Evolutionary conservation across 2,113 vertebrate species (phyloP), one percentile per base, ranked within the genome.

Genomic region (Corythornis madagascariensis): DNA sequence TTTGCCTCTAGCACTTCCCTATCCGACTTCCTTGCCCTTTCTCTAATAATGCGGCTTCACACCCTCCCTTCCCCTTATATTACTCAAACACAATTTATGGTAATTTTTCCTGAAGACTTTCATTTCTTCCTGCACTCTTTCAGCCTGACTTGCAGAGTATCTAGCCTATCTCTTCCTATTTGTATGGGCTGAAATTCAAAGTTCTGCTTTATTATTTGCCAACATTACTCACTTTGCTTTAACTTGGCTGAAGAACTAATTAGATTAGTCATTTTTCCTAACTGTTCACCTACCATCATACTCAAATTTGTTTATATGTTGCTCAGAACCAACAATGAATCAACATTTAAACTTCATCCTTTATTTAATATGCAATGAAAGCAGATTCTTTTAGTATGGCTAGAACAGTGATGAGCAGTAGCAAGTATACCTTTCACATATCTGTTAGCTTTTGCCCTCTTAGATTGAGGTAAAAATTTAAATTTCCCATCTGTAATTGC

Each of bases 321-420:
- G 31, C 47, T 85, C n/a, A 59, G 33, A 90, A 65, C 18, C 43
- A 76, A 53, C 48, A n/a, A 28, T n/a, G 76, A 81, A 78, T 40
- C 40, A 48, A 13, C 33, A 43, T 47, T 42, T 60, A 50, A 77
- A 29, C 35, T 50, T 75, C 29, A 56, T 94, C 53, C 29, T 77
- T 81, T 82, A 84, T 78, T 84, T 89, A 81, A 56, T 20, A 13
- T 83, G 42, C 60, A 77, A 77, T 40, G 48, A 89, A 93, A 87
- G 16, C 35, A 84, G 50, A 48, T 69, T 43, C 38, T 70, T 28
- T 35, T 18, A 29, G 43, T 19, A 26, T 7, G 8, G 31, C 52
- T 63, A 64, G 13, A 82, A 57, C 57, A 72, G 45, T 1, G 21
- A 81, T 22, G 9, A 60, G 59, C n/a, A 52, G 48, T 8, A 72